Evolutionary conservation across 2,797 vertebrate genomes (phyloP).

Genomic region (Poeciliopsis presidionis): DNA sequence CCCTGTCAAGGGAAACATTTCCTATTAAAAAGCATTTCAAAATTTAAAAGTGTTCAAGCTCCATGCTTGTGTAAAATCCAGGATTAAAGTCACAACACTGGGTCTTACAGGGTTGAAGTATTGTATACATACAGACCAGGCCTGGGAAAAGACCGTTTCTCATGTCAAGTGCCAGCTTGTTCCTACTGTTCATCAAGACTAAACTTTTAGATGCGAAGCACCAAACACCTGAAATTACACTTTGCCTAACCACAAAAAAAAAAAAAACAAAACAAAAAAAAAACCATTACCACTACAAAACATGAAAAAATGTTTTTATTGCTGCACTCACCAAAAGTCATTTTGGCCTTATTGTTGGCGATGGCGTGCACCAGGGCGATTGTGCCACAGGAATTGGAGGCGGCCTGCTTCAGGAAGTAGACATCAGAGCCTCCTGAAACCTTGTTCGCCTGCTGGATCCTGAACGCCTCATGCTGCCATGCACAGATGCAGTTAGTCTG

Average conservation of each 20-base stretch:
- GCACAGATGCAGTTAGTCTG: conserved; percentile 29
- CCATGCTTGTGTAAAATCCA: too few relatives aligned
- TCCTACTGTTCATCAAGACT: not conserved
- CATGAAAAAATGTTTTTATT: not conserved
- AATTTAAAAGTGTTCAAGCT: too few relatives aligned
- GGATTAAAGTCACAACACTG: too few relatives aligned
- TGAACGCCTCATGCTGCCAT: conserved; percentile 90
- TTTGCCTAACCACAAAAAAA: not conserved
- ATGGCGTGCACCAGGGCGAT: conserved; percentile 92
- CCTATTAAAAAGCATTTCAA: too few relatives aligned
- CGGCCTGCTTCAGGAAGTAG: conserved; percentile 94
- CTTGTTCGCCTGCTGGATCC: conserved; percentile 87
- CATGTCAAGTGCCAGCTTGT: not conserved
- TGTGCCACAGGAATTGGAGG: conserved; percentile 95
- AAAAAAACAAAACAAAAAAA: not conserved
- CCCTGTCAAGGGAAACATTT: too few relatives aligned
- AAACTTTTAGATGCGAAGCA: not conserved
- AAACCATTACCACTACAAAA: not conserved
- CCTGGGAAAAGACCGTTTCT: not conserved
- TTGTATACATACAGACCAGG: not conserved
- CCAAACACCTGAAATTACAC: not conserved
- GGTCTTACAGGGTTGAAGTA: not conserved
- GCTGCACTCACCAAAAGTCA: conserved; percentile 88
- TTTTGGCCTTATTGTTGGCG: conserved; percentile 90
- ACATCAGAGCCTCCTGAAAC: conserved; percentile 82